Base-by-base conservation (phyloP, 2,113 vertebrate species). In the Lophotis ruficrista region DNA sequence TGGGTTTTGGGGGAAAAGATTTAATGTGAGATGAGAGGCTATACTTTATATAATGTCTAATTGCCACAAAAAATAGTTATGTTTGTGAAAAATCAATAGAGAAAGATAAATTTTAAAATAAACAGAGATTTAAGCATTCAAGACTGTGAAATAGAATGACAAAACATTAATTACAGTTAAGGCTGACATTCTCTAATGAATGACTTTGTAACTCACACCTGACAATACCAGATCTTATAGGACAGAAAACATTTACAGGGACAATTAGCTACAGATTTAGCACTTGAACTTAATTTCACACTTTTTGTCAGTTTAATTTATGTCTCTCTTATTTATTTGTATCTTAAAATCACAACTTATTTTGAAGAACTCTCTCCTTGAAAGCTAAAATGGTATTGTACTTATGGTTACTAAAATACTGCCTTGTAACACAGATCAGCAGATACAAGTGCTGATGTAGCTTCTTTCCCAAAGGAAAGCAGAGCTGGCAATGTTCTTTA, bases 281-380 rank as follows among this genome's bases (percentile, higher is more conserved):
- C 35, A 80, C 62, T 60, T 70, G 14, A 80, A 71, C 64, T 56
- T 30, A 14, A 73, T 90, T 85, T 83, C 50, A 88, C 62, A 37
- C 31, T 61, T 94, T 76, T 47, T 85, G n/a, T 66, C 90, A 83
- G 72, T 80, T 90, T 83, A 90, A 90, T 28, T 83, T 90, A 92
- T 10, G 14, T 6, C 4, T 35, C n/a, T 25, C 37, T 57, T 43
- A 93, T 21, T 89, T 88, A 85, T 80, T 76, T 76, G 28, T 35
- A 65, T 81, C 86, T 87, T 68, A 68, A 83, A 90, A 83, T 66
- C 60, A 51, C 3, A 5, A 71, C 13, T 90, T 11, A 69, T 90
- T 86, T 68, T 86, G 64, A 97, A 85, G 30, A 78, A 38, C 57
- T 92, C 9, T 86, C 66, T 43, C 73, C 33, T 47, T 66, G 47